phyloP scores from a whole-genome alignment of 2,113 vertebrate species.

The Trematomus loennbergii region DNA sequence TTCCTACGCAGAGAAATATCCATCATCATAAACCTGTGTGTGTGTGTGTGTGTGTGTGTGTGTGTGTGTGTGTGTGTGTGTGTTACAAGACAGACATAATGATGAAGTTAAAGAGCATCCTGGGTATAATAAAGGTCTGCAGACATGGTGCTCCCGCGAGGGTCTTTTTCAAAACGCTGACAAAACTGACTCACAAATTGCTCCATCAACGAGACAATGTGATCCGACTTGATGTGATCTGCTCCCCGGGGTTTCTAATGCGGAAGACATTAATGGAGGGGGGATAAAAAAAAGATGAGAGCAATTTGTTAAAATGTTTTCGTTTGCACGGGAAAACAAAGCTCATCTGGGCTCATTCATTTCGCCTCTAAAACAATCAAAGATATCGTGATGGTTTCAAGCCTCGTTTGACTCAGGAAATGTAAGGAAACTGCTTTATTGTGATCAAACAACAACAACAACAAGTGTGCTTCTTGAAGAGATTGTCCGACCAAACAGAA shows the following conservation, averaged over 20 bases:
- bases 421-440: no score
- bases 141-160: constrained; percentile 50
- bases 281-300: neutral
- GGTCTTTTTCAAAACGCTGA: constrained; percentile 37
- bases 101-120: constrained; percentile 62
- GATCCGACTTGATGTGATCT: constrained; percentile 43
- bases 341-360: neutral
- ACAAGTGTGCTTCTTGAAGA: neutral
- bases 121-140: constrained; percentile 58
- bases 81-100: neutral
- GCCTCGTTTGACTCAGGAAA: neutral
- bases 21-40: constrained; percentile 45
- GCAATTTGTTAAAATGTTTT: constrained; percentile 34
- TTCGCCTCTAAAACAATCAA: neutral
- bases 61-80: neutral
- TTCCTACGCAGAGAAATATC: constrained; percentile 30
- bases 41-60: neutral
- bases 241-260: constrained; percentile 21
- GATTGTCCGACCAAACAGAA: neutral
- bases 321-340: neutral
- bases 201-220: constrained; percentile 59
- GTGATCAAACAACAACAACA: neutral
- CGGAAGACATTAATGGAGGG: neutral
- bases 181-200: constrained; percentile 61
- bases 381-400: neutral